Evolutionary conservation across 1,140 invertebrate genomes (phyloP).

Genomic region (Platorchestia sp.): DNA sequence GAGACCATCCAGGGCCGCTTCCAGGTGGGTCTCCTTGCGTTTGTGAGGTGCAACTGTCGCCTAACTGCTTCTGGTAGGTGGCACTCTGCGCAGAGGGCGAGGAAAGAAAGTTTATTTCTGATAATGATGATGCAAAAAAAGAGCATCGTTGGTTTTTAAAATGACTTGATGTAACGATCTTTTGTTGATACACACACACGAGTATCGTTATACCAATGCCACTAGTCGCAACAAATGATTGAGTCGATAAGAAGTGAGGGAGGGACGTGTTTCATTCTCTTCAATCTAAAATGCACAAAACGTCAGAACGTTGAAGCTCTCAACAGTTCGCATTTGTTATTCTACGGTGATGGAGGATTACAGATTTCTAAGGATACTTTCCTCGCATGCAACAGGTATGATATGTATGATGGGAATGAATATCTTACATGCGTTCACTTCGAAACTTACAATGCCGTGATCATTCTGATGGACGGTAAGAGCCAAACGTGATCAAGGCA

Average conservation of each 20-base stretch:
- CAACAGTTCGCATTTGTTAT: background rate
- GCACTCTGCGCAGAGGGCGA: too few relatives aligned
- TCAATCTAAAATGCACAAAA: background rate
- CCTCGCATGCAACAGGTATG: background rate
- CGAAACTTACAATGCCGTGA: background rate
- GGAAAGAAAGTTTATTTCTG: too few relatives aligned
- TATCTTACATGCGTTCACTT: too few relatives aligned
- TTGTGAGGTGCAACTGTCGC: background rate
- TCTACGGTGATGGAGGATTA: background rate
- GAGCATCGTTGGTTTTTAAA: too few relatives aligned
- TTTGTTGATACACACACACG: too few relatives aligned
- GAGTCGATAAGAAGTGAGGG: background rate
- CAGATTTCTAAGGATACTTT: background rate
- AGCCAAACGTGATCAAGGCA: too few relatives aligned
- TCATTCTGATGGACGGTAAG: background rate
- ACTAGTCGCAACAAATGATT: too few relatives aligned
- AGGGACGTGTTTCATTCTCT: background rate
- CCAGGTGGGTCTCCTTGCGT: slow-evolving; percentile 60
- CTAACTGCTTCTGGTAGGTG: background rate
- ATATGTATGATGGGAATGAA: background rate
- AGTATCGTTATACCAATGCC: too few relatives aligned
- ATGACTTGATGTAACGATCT: too few relatives aligned
- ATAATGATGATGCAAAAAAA: too few relatives aligned
- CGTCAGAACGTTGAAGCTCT: background rate
- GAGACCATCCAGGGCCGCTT: slow-evolving; percentile 80